A percentile compares a stretch with the other conserved stretches of the same genome.
Conservation (phyloP, 2,888 invertebrate species). For the Aspidiotus rigidus region DNA sequence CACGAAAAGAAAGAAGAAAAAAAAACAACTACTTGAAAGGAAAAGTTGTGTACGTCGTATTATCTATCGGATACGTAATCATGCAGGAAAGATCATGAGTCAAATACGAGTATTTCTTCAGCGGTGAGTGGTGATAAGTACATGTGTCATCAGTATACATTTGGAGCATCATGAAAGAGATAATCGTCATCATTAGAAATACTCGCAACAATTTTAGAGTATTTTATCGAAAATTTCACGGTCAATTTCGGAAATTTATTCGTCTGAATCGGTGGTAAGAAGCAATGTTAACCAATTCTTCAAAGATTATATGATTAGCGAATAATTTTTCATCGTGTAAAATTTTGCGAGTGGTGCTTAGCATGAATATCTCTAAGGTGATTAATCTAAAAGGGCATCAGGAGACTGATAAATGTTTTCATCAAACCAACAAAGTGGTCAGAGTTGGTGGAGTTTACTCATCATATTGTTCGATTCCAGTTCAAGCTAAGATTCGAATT, state of each 20-base stretch:
- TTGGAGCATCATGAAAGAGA: neutral
- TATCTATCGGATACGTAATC: neutral
- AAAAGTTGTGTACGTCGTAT: neutral
- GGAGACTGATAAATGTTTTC: neutral
- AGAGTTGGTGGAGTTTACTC: slow-evolving; percentile 24
- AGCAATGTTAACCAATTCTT: neutral
- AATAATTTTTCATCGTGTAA: neutral
- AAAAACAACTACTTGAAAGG: neutral
- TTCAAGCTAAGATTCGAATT: no score
- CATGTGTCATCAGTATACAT: slow-evolving; percentile 16
- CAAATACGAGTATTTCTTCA: slow-evolving; percentile 6
- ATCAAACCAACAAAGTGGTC: slow-evolving; percentile 6
- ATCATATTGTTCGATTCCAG: neutral
- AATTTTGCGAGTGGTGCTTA: neutral
- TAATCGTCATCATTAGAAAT: neutral
- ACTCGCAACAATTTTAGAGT: neutral
- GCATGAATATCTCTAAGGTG: neutral
- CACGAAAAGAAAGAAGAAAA: neutral
- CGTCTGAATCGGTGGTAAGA: neutral
- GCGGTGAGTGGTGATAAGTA: slow-evolving; percentile 31
- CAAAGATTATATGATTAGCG: neutral
- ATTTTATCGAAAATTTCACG: neutral
- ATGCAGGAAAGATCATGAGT: no score
- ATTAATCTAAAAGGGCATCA: neutral
- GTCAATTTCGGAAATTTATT: neutral